phyloP scores from a whole-genome alignment of 2,113 vertebrate genomes.

The Brienomyrus brachyistius region DNA sequence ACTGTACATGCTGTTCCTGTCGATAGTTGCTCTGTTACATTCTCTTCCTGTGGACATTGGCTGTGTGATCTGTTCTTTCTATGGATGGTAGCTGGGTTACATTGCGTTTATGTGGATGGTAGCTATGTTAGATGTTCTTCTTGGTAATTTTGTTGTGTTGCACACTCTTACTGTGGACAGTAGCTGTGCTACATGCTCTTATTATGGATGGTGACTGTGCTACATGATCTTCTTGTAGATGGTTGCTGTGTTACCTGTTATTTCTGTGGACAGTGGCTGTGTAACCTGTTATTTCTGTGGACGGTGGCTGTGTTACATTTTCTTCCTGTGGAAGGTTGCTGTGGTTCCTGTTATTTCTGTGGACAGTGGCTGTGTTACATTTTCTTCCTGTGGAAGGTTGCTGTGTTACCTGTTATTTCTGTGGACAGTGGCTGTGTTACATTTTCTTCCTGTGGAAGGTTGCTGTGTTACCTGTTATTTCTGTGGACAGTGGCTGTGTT shows the following conservation, averaged over 20 bases:
- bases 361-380: too few species aligned
- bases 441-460: too few species aligned
- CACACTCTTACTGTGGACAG: not conserved
- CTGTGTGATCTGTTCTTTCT: not conserved
- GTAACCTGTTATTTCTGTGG: not conserved
- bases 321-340: not conserved
- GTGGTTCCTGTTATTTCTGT: too few species aligned
- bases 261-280: not conserved
- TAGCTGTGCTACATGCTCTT: not conserved
- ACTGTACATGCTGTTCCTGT: not conserved
- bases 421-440: too few species aligned
- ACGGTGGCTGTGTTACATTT: not conserved
- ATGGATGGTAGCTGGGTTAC: not conserved
- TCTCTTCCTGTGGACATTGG: not conserved
- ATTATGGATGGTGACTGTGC: not conserved
- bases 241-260: not conserved
- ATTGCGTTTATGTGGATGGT: too few species aligned
- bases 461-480: too few species aligned
- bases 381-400: too few species aligned
- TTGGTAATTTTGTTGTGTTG: not conserved
- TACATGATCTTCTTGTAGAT: not conserved
- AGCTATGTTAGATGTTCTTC: not conserved
- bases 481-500: not conserved
- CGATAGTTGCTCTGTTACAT: not conserved
- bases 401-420: too few species aligned